These are phyloP conservation scores for Charina bottae DNA, from an alignment of 2,113 vertebrate genomes.

Conservation along the genomic window DNA sequence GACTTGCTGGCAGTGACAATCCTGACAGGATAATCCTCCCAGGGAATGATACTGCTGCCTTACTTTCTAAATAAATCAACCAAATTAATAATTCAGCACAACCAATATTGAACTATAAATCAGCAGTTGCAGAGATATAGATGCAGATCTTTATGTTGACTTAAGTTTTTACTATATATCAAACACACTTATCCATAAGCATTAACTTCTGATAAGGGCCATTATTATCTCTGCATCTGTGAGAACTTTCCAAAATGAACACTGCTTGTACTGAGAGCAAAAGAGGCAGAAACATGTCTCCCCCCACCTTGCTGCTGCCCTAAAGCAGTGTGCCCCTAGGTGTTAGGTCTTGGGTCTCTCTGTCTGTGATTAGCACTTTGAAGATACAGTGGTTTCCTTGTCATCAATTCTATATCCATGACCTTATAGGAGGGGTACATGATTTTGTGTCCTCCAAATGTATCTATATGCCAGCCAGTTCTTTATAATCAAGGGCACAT, in stretches of 20 bases:
- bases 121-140: background rate
- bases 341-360: background rate
- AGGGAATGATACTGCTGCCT: slow-evolving; percentile 12
- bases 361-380: background rate
- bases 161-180: background rate
- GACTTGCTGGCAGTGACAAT: slow-evolving; percentile 44
- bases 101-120: background rate
- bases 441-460: background rate
- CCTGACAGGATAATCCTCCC: slow-evolving; percentile 17
- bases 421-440: background rate
- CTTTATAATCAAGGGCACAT: background rate
- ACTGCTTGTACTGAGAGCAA: background rate
- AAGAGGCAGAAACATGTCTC: background rate
- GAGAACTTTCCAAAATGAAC: background rate
- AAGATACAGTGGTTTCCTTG: background rate
- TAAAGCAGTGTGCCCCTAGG: background rate
- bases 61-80: slow-evolving; percentile 28
- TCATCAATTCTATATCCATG: background rate
- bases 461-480: background rate
- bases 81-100: slow-evolving; percentile 38
- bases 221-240: background rate
- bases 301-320: background rate
- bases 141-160: slow-evolving; percentile 7
- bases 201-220: background rate
- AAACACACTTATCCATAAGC: background rate